Percentiles rank a stretch among this genome's conserved stretches.
Evolutionary conservation across 2,888 invertebrate species (phyloP).

Genomic region (Nemurella pictetii): DNA sequence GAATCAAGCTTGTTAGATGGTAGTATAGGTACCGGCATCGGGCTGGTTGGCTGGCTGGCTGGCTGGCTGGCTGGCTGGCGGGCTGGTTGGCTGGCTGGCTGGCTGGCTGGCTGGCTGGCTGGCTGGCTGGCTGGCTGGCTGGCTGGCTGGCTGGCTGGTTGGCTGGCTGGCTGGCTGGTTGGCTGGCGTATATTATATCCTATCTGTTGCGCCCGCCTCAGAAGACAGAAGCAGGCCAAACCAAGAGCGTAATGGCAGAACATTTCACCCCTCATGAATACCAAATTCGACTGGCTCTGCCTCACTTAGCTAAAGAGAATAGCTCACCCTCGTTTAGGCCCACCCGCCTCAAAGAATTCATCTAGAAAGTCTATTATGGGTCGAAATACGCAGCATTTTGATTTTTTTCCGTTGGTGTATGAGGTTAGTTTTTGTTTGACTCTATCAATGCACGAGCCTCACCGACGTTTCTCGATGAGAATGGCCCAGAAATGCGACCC

Average conservation of each 20-base stretch:
- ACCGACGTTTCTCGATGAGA: not conserved
- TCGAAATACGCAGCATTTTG: not conserved
- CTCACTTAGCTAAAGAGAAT: conserved; percentile 31
- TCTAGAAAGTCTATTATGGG: not conserved
- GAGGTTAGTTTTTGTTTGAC: not conserved
- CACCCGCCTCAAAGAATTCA: not conserved
- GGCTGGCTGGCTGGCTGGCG: too few species aligned
- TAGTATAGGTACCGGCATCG: too few species aligned
- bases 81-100: not conserved
- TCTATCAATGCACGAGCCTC: not conserved
- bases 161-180: not conserved
- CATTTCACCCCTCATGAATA: conserved; percentile 34
- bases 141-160: not conserved
- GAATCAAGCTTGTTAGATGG: not conserved
- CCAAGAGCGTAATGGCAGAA: conserved; percentile 21
- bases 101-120: not conserved
- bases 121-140: not conserved
- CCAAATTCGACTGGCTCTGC: conserved; percentile 27
- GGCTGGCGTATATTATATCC: not conserved
- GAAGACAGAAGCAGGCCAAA: not conserved
- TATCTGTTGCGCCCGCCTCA: conserved; percentile 16
- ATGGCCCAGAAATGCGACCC: not conserved
- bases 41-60: not conserved
- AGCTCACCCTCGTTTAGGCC: not conserved
- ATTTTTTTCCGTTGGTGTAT: not conserved